Conservation (phyloP, 2,888 invertebrate genomes). For the Fissipunctia ypsillon region DNA sequence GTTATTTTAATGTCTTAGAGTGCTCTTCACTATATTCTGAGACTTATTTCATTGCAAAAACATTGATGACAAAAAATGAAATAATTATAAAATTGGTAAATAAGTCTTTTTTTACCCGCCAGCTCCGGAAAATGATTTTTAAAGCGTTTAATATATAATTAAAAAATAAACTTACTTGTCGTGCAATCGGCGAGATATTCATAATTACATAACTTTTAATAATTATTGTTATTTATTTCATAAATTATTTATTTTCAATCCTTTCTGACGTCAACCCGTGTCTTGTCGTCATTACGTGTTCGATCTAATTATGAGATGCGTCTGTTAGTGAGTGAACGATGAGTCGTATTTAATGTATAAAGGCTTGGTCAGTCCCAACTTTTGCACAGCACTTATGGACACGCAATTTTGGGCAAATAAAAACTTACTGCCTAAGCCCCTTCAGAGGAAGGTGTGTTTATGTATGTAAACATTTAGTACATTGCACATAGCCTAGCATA, state of each 20-base stretch:
- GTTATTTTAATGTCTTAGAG: too few species aligned
- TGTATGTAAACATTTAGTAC: neutral
- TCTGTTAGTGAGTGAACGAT: neutral
- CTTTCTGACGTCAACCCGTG: neutral
- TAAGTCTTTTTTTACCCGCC: too few species aligned
- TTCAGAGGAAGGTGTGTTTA: neutral
- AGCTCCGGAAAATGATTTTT: too few species aligned
- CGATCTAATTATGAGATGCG: neutral
- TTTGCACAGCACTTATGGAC: neutral
- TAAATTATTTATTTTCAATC: neutral
- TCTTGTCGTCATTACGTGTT: neutral
- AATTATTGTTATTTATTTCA: neutral
- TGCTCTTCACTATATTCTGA: too few species aligned
- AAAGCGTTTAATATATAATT: neutral
- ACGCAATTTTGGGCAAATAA: neutral
- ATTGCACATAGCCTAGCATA: too few species aligned
- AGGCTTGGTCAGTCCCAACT: neutral
- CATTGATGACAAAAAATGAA: too few species aligned
- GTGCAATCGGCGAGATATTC: constrained; percentile 29
- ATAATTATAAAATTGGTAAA: too few species aligned
- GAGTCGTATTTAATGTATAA: neutral
- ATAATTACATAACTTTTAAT: constrained; percentile 5
- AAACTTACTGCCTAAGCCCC: neutral
- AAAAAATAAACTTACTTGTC: constrained; percentile 22
- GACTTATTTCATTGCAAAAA: too few species aligned